These are phyloP conservation scores for Otocyon megalotis DNA, from an alignment of 2,113 vertebrate species.

Conservation along the genomic window DNA sequence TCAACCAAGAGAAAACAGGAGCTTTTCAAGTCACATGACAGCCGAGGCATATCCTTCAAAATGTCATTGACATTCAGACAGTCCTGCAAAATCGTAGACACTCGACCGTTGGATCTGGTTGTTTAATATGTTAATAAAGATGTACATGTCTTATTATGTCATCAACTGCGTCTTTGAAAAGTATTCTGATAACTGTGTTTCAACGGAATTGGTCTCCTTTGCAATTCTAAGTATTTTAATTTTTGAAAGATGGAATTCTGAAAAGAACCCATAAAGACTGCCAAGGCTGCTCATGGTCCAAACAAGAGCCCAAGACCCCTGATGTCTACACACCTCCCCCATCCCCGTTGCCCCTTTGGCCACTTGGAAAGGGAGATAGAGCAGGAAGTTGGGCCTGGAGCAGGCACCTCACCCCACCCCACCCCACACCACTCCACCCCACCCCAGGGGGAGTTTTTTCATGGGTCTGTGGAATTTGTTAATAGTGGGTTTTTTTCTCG, in stretches of 20 bases:
- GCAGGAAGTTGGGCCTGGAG: not conserved
- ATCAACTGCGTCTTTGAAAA: not conserved
- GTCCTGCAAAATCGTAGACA: not conserved
- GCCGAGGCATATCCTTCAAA: not conserved
- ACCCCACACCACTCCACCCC: not conserved
- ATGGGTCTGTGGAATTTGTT: not conserved
- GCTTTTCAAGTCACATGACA: not conserved
- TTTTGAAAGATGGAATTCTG: not conserved
- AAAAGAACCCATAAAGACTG: not conserved
- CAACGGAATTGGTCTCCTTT: not conserved
- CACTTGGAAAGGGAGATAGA: not conserved
- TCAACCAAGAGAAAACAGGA: not conserved
- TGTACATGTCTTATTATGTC: not conserved
- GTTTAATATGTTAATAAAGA: not conserved
- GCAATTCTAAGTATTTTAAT: not conserved
- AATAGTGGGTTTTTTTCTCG: not conserved
- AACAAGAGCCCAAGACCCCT: not conserved
- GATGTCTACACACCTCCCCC: not conserved
- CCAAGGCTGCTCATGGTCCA: not conserved
- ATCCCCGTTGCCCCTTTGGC: not conserved
- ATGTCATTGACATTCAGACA: not conserved
- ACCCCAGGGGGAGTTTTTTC: not conserved
- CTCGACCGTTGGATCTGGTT: not conserved
- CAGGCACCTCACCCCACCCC: no score
- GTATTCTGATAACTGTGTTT: not conserved